These are phyloP conservation scores for Cotesia congregata DNA, from an alignment of 2,888 invertebrate genomes.

Conservation along the genomic window DNA sequence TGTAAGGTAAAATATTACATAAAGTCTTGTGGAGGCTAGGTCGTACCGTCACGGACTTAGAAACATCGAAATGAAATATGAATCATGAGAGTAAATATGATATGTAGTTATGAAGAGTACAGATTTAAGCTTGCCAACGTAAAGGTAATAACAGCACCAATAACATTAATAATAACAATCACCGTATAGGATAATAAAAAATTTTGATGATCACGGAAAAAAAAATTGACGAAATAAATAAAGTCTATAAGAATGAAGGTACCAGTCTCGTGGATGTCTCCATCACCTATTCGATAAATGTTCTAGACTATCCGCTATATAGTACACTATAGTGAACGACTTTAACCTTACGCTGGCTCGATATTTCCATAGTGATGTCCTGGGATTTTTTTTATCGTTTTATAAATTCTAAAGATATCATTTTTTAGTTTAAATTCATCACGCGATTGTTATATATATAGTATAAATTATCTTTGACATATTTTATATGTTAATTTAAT, in stretches of 20 bases:
- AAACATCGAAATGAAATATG: slow-evolving; percentile 44
- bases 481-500: slow-evolving; percentile 1
- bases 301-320: background rate
- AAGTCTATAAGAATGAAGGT: slow-evolving; percentile 40
- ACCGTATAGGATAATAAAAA: slow-evolving; percentile 11
- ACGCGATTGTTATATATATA: slow-evolving; percentile 36
- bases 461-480: slow-evolving; percentile 10
- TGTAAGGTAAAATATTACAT: background rate
- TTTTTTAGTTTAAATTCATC: slow-evolving; percentile 38
- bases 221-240: slow-evolving; percentile 25
- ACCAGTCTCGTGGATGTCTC: slow-evolving; percentile 47
- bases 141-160: slow-evolving; percentile 23
- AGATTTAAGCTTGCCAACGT: slow-evolving; percentile 8
- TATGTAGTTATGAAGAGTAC: background rate
- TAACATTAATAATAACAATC: slow-evolving; percentile 20
- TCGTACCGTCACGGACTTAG: slow-evolving; percentile 32
- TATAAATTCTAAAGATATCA: slow-evolving; percentile 13
- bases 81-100: slow-evolving; percentile 34
- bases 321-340: slow-evolving; percentile 1
- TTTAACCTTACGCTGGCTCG: slow-evolving; percentile 43
- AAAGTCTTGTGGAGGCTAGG: slow-evolving; percentile 3
- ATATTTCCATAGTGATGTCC: slow-evolving; percentile 44
- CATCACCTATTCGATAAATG: slow-evolving; percentile 47
- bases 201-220: slow-evolving; percentile 10
- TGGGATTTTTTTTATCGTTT: slow-evolving; percentile 29